Conservation (phyloP, 2,888 invertebrate species). For the Rhogogaster chlorosoma region DNA sequence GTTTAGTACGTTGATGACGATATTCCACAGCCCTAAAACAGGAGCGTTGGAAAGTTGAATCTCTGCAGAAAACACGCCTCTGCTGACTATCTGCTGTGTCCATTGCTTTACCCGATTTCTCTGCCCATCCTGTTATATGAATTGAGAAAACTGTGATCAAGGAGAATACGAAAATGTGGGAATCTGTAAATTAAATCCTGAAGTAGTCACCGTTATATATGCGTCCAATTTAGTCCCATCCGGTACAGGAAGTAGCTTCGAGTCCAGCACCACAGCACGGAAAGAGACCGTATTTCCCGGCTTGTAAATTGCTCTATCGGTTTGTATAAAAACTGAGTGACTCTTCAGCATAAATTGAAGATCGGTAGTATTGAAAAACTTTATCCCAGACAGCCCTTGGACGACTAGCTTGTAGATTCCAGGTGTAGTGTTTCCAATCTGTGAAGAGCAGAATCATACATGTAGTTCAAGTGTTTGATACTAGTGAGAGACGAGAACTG, state of each 20-base stretch:
- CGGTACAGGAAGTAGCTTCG: conserved; percentile 86
- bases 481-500: not conserved
- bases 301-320: conserved; percentile 95
- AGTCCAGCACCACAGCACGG: conserved; percentile 88
- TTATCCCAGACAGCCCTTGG: conserved; percentile 86
- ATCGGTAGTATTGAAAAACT: conserved; percentile 86
- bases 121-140: conserved; percentile 82
- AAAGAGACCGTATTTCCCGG: conserved; percentile 92
- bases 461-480: not conserved
- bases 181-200: not conserved
- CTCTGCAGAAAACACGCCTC: conserved; percentile 89
- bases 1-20: conserved; percentile 84
- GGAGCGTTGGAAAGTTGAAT: conserved; percentile 90
- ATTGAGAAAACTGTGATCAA: not conserved
- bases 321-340: conserved; percentile 93
- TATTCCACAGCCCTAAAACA: conserved; percentile 93
- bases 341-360: conserved; percentile 88
- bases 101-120: conserved; percentile 92
- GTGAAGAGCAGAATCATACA: not conserved
- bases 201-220: conserved; percentile 81
- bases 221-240: conserved; percentile 83
- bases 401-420: conserved; percentile 90
- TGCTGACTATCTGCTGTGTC: conserved; percentile 83
- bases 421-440: conserved; percentile 88
- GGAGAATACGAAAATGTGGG: not conserved